These are phyloP conservation scores for Archivesica marissinica DNA, from an alignment of 1,140 invertebrate species.

Conservation along the genomic window DNA sequence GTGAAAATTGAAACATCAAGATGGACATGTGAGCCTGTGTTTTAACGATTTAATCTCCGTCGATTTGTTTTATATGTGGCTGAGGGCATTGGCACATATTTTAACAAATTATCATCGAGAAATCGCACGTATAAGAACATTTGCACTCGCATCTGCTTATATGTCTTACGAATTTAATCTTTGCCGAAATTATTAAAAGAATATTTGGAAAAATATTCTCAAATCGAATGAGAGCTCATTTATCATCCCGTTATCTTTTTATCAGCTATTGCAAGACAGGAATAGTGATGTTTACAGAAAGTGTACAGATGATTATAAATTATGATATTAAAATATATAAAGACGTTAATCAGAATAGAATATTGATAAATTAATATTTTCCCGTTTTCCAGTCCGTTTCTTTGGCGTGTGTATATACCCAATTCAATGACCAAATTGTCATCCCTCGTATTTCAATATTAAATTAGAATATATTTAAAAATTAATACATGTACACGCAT, in stretches of 20 bases:
- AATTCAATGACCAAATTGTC: too few relatives aligned
- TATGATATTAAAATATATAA: background rate
- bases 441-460: too few relatives aligned
- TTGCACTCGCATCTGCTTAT: conserved; percentile 14
- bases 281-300: conserved; percentile 4
- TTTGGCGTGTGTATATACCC: too few relatives aligned
- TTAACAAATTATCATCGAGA: conserved; percentile 5
- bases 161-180: conserved; percentile 18
- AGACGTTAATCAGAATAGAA: background rate
- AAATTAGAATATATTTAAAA: too few relatives aligned
- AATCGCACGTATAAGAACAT: conserved; percentile 25
- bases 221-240: background rate
- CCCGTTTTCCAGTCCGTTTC: too few relatives aligned
- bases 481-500: too few relatives aligned
- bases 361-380: conserved; percentile 9
- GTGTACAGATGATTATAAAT: background rate
- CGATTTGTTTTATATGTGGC: conserved; percentile 26
- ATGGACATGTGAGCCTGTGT: background rate
- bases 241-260: conserved; percentile 17
- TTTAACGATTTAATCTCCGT: conserved; percentile 26
- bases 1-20: conserved; percentile 37
- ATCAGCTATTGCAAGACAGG: conserved; percentile 6
- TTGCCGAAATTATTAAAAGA: conserved; percentile 1
- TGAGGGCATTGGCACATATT: conserved; percentile 16
- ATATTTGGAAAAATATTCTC: conserved; percentile 22